phyloP scores from a whole-genome alignment of 1,140 invertebrate genomes.

The Bilobella aurantiaca region DNA sequence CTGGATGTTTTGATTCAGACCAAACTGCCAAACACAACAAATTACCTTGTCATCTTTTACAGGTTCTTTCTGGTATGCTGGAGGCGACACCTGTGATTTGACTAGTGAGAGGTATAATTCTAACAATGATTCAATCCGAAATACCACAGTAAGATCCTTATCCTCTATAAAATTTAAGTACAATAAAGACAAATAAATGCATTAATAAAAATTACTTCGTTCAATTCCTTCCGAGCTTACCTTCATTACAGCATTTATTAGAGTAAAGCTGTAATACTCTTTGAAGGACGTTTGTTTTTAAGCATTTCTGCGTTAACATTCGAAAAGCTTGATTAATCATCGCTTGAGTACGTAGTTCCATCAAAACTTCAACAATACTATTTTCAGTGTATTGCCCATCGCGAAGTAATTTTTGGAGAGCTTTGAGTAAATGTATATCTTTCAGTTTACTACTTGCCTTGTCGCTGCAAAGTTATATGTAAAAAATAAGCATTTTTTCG shows the following conservation, averaged over 20 bases:
- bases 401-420: slow-evolving; percentile 58
- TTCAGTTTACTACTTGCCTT: slow-evolving; percentile 73
- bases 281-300: slow-evolving; percentile 47
- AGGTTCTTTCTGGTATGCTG: slow-evolving; percentile 17
- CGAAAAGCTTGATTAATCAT: slow-evolving; percentile 60
- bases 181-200: neutral
- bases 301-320: slow-evolving; percentile 54
- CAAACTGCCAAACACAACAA: neutral
- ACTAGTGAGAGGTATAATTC: slow-evolving; percentile 24
- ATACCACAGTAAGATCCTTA: slow-evolving; percentile 22
- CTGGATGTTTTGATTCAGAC: too few relatives aligned
- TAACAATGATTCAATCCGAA: slow-evolving; percentile 20
- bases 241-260: slow-evolving; percentile 42
- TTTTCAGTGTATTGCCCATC: slow-evolving; percentile 45
- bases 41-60: slow-evolving; percentile 12
- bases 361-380: slow-evolving; percentile 42
- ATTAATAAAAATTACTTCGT: neutral
- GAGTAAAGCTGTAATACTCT: slow-evolving; percentile 39
- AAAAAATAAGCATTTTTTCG: slow-evolving; percentile 1
- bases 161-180: slow-evolving; percentile 22
- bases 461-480: slow-evolving; percentile 45
- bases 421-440: slow-evolving; percentile 74
- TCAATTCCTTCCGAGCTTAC: slow-evolving; percentile 38
- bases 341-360: slow-evolving; percentile 62
- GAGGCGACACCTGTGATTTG: slow-evolving; percentile 10